These are phyloP conservation scores for Ditylenchus dipsaci DNA, from an alignment of 1,140 invertebrate genomes.

Conservation along the genomic window DNA sequence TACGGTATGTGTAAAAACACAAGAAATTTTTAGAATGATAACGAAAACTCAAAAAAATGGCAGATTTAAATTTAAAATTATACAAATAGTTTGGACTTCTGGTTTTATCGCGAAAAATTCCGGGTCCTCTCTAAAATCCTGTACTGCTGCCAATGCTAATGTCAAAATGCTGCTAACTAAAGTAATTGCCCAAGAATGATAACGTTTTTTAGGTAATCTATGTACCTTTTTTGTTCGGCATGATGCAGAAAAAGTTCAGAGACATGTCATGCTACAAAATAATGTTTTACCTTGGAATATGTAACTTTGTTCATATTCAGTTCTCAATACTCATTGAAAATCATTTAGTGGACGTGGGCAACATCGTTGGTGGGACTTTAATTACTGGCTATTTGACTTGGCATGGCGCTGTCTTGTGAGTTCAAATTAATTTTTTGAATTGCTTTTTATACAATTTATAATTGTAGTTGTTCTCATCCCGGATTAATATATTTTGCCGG, in stretches of 20 bases:
- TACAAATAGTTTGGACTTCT: too few species aligned
- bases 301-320: background rate
- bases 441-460: too few species aligned
- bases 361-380: constrained; percentile 15
- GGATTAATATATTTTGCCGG: constrained; percentile 24
- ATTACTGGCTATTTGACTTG: constrained; percentile 18
- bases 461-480: constrained; percentile 20
- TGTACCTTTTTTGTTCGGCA: constrained; percentile 23
- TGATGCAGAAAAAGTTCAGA: constrained; percentile 16
- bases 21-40: too few species aligned
- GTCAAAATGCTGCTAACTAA: too few species aligned
- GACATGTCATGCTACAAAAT: constrained; percentile 28
- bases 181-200: too few species aligned
- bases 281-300: constrained; percentile 19
- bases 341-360: background rate
- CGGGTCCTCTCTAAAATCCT: too few species aligned
- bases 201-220: background rate
- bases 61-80: too few species aligned
- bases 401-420: constrained; percentile 19
- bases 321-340: background rate
- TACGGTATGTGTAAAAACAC: too few species aligned
- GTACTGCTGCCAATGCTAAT: too few species aligned
- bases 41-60: too few species aligned
- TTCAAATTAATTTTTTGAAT: too few species aligned
- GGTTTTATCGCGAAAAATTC: too few species aligned